Percentiles rank a stretch among this genome's conserved stretches.
phyloP scores from a whole-genome alignment of 92 coral and sea anemone species.

The Parazoanthus darwini region DNA sequence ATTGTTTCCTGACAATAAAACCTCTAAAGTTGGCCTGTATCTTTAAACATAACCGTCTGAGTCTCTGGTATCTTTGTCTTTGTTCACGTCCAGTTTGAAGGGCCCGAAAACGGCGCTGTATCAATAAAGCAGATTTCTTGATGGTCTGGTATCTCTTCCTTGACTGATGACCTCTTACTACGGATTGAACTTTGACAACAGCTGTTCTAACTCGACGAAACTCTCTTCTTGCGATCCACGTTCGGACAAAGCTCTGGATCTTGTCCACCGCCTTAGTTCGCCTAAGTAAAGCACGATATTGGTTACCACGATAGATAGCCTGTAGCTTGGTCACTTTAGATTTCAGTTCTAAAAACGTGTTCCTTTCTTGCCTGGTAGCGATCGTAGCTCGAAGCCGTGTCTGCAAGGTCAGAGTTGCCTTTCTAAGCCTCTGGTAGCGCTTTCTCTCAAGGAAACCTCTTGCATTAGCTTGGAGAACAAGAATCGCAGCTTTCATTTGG shows the following conservation, averaged over 20 bases:
- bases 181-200: constrained; percentile 60
- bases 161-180: constrained; percentile 46
- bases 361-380: constrained; percentile 49
- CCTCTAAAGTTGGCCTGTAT: constrained; percentile 72
- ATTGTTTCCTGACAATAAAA: constrained; percentile 51
- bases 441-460: constrained; percentile 65
- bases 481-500: constrained; percentile 34
- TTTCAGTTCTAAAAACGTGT: constrained; percentile 45
- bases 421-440: constrained; percentile 59
- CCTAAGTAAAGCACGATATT: constrained; percentile 57
- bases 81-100: constrained; percentile 34
- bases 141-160: constrained; percentile 51
- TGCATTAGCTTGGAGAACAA: constrained; percentile 54
- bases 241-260: constrained; percentile 65
- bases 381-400: constrained; percentile 42
- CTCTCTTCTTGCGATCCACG: constrained; percentile 43
- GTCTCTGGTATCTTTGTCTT: constrained; percentile 39
- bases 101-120: constrained; percentile 62
- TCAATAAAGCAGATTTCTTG: constrained; percentile 40
- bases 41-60: constrained; percentile 49
- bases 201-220: constrained; percentile 53
- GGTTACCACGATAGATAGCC: constrained; percentile 68
- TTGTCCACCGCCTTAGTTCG: constrained; percentile 57
- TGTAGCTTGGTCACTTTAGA: constrained; percentile 60
- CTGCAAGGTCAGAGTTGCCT: constrained; percentile 71